Evolutionary conservation across 2,113 vertebrate genomes (phyloP), one percentile per base, ranked within the genome.

Genomic region (Pan paniscus): DNA sequence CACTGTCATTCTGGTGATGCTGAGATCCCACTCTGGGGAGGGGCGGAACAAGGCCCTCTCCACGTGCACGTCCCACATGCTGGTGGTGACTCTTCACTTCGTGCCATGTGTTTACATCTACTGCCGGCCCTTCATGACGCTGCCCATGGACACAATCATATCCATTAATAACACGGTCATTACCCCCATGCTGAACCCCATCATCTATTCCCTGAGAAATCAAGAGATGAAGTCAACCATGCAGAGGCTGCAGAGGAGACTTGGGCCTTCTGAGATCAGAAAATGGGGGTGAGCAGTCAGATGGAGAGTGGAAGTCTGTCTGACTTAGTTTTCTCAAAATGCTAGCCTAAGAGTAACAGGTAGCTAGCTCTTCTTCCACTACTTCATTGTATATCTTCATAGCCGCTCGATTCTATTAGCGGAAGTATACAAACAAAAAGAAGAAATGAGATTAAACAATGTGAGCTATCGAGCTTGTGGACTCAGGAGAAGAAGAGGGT

Each of bases 121-220:
- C 52, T 98, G 97, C 46, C 70, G 76, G 8, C 97, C 97, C 27
- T 98, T 98, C 59, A 96, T 25, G 7, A 96, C n/a, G 0, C 83
- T 97, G 64, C 97, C 95, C 32, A 90, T 97, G 94, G 98, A 97
- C 89, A 98, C 96, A 2, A 95, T 48, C 6, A 61, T 98, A 48
- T 98, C 97, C 32, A 93, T 98, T 75, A 98, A 79, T 23, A 98
- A 98, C 59, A 98, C 96, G 0, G 94, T 97, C 59, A 76, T 98
- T 83, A 98, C 97, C 1, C 97, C 97, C 30, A 94, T 96, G 97
- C 75, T 98, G 46, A 98, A 98, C 76, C 97, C 98, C 9, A 27
- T 97, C 55, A 98, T 98, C 89, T 98, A 98, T 14, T 96, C 97
- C 1, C 94, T 98, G 64, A 98, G 96, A 68, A 98, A 98, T 70